phyloP scores from a whole-genome alignment of 2,888 invertebrate genomes.

The Syritta pipiens region DNA sequence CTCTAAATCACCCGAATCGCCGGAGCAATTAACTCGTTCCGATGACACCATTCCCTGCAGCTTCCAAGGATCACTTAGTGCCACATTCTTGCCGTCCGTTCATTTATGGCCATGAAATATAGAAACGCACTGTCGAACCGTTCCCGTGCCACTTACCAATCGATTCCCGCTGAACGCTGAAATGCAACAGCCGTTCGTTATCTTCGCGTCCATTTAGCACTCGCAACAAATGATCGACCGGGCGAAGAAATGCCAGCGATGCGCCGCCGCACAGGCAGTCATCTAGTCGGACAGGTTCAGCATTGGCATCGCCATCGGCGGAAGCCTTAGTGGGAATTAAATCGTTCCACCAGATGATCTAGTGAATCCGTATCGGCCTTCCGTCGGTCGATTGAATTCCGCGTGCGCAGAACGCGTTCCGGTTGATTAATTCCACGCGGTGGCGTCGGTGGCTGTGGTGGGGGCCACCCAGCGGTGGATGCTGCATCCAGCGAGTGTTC shows the following conservation, averaged over 20 bases:
- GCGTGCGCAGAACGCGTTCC: constrained; percentile 28
- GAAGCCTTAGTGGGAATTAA: constrained; percentile 59
- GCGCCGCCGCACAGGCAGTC: constrained; percentile 9
- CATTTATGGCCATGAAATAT: constrained; percentile 15
- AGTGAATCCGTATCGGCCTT: constrained; percentile 56
- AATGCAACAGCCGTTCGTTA: constrained; percentile 20
- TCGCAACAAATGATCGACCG: constrained; percentile 27
- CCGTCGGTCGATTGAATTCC: constrained; percentile 23
- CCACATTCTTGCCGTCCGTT: constrained; percentile 4
- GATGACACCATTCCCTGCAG: no score
- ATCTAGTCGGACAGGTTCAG: constrained; percentile 54
- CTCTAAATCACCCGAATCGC: no score
- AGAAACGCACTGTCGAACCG: constrained; percentile 11
- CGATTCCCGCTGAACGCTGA: no score
- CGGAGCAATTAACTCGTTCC: no score
- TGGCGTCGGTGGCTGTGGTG: constrained; percentile 31
- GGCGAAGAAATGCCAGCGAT: constrained; percentile 11
- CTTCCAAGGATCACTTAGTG: constrained; percentile 9
- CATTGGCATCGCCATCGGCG: constrained; percentile 32
- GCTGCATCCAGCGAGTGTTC: constrained; percentile 56
- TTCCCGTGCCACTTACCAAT: constrained; percentile 39
- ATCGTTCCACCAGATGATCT: constrained; percentile 55
- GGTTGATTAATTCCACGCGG: constrained; percentile 55
- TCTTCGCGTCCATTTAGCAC: constrained; percentile 14
- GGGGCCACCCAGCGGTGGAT: neutral